Evolutionary conservation across 1,140 invertebrate species (phyloP).

Genomic region (Carposina sasakii): DNA sequence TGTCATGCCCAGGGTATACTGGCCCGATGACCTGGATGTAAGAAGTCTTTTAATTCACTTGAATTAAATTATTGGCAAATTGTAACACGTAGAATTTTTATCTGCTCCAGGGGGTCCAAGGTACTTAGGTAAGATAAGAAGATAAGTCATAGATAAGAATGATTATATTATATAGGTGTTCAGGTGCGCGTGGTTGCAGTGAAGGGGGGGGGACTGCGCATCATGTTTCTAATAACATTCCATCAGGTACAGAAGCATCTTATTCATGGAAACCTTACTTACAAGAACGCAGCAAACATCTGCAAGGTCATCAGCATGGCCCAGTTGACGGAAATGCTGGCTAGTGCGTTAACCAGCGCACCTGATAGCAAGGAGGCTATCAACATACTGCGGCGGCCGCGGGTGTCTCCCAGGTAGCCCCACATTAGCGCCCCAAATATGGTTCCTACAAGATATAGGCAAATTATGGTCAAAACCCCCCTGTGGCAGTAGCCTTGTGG

Average conservation of each 20-base stretch:
- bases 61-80: too few species aligned
- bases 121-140: too few species aligned
- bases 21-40: slow-evolving; percentile 33
- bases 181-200: too few species aligned
- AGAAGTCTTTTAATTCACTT: too few species aligned
- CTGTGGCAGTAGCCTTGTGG: too few species aligned
- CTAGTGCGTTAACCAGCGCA: slow-evolving; percentile 31
- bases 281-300: slow-evolving; percentile 5
- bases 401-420: slow-evolving; percentile 81
- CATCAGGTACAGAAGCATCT: too few species aligned
- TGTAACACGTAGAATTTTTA: too few species aligned
- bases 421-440: slow-evolving; percentile 75
- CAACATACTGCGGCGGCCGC: slow-evolving; percentile 74
- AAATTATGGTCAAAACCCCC: not conserved
- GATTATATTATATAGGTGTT: too few species aligned
- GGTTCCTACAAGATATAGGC: slow-evolving; percentile 62
- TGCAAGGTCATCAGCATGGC: slow-evolving; percentile 44
- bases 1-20: slow-evolving; percentile 40
- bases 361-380: slow-evolving; percentile 36
- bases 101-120: too few species aligned
- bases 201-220: too few species aligned
- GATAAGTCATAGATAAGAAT: too few species aligned
- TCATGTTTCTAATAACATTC: too few species aligned
- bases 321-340: slow-evolving; percentile 52
- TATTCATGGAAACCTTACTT: slow-evolving; percentile 3